Evolutionary conservation across 2,888 invertebrate species (phyloP).

Genomic region (Achlya flavicornis): DNA sequence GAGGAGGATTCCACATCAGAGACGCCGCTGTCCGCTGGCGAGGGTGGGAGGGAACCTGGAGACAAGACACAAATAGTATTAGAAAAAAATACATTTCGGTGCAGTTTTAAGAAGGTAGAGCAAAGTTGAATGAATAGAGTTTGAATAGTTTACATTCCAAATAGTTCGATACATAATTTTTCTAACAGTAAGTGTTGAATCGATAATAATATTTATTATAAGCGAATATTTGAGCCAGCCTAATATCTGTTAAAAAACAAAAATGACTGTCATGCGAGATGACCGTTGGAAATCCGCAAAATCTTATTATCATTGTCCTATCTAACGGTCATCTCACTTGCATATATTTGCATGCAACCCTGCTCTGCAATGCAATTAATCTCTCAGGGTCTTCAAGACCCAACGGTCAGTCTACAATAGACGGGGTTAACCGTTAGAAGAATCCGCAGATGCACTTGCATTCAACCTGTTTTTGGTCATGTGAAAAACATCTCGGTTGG

Average conservation of each 20-base stretch:
- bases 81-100: neutral
- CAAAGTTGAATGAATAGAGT: no score
- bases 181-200: no score
- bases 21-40: constrained; percentile 98
- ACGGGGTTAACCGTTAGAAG: constrained; percentile 57
- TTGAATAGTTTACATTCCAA: no score
- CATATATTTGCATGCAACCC: constrained; percentile 67
- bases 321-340: constrained; percentile 56
- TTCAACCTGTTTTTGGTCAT: constrained; percentile 60
- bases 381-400: constrained; percentile 38
- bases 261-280: neutral
- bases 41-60: constrained; percentile 96
- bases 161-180: no score
- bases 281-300: constrained; percentile 30
- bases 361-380: constrained; percentile 52
- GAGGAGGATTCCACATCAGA: constrained; percentile 98
- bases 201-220: no score
- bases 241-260: no score
- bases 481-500: constrained; percentile 55
- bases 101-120: no score
- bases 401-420: constrained; percentile 51
- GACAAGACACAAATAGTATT: constrained; percentile 20
- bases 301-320: constrained; percentile 39
- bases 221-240: no score
- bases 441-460: constrained; percentile 62